phyloP scores from a whole-genome alignment of 2,797 vertebrate species.

The Mormyrus proboscirostris region DNA sequence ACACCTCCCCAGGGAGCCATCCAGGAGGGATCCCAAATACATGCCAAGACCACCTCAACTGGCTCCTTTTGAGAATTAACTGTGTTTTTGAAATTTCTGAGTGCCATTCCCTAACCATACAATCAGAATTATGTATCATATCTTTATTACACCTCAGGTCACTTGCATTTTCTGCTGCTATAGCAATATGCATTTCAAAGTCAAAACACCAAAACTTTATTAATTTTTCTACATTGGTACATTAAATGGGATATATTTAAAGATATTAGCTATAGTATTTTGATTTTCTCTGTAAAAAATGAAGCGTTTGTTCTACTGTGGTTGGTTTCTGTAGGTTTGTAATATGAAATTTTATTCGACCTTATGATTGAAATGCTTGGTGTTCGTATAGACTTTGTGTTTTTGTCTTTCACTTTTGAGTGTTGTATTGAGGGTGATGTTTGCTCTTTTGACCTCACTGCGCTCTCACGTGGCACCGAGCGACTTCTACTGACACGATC shows the following conservation, averaged over 20 bases:
- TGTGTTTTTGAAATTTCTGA: constrained; percentile 28
- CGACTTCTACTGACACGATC: not conserved
- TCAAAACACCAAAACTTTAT: constrained; percentile 32
- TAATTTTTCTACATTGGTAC: constrained; percentile 21
- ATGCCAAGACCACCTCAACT: not conserved
- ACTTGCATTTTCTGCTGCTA: constrained; percentile 36
- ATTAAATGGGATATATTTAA: constrained; percentile 25
- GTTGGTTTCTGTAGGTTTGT: not conserved
- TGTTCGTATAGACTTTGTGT: constrained; percentile 12
- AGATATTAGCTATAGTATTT: constrained; percentile 16
- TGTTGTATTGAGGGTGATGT: not conserved
- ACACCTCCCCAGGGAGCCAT: not conserved
- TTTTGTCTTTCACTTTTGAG: not conserved
- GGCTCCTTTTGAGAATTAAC: not conserved
- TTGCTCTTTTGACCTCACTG: not conserved
- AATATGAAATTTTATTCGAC: not conserved
- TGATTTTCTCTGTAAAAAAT: constrained; percentile 24
- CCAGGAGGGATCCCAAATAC: not conserved
- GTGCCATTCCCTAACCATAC: constrained; percentile 37
- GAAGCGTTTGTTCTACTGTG: constrained; percentile 11
- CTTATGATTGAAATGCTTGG: not conserved
- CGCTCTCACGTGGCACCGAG: not conserved
- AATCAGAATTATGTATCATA: constrained; percentile 28
- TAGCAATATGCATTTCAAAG: constrained; percentile 38
- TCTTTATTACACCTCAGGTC: constrained; percentile 38